These are phyloP conservation scores for Parasteatoda tepidariorum DNA, from an alignment of 1,140 invertebrate genomes.

Conservation along the genomic window DNA sequence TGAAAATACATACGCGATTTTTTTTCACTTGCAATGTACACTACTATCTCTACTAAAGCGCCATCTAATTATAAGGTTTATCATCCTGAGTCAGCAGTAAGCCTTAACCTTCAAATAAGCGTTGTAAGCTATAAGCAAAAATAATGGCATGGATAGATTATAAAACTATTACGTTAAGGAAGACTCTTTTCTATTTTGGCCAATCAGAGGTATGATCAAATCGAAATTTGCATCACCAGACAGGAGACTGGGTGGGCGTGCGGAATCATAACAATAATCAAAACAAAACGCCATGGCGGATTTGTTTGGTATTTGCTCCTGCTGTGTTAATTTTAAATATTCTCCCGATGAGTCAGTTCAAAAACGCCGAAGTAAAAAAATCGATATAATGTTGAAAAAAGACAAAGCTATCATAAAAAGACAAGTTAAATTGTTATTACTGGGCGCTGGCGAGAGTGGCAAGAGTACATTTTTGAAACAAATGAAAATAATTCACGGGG, in stretches of 20 bases:
- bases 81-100: too few species aligned
- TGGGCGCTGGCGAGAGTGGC: constrained; percentile 92
- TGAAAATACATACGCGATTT: too few species aligned
- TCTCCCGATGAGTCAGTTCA: constrained; percentile 43
- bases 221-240: constrained; percentile 4
- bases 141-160: too few species aligned
- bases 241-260: constrained; percentile 13
- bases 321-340: constrained; percentile 50
- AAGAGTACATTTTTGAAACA: constrained; percentile 99
- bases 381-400: constrained; percentile 82
- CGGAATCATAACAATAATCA: too few species aligned
- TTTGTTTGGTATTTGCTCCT: constrained; percentile 16
- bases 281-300: constrained; percentile 37
- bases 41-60: too few species aligned
- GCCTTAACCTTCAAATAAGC: too few species aligned
- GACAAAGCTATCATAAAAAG: constrained; percentile 75
- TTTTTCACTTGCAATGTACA: too few species aligned
- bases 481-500: constrained; percentile 98
- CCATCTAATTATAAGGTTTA: too few species aligned
- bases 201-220: too few species aligned
- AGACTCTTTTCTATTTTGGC: too few species aligned
- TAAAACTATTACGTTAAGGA: too few species aligned
- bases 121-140: too few species aligned
- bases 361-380: constrained; percentile 77
- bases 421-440: constrained; percentile 82